These are phyloP conservation scores for Gallinago media DNA, from an alignment of 2,113 vertebrate genomes.

Conservation along the genomic window DNA sequence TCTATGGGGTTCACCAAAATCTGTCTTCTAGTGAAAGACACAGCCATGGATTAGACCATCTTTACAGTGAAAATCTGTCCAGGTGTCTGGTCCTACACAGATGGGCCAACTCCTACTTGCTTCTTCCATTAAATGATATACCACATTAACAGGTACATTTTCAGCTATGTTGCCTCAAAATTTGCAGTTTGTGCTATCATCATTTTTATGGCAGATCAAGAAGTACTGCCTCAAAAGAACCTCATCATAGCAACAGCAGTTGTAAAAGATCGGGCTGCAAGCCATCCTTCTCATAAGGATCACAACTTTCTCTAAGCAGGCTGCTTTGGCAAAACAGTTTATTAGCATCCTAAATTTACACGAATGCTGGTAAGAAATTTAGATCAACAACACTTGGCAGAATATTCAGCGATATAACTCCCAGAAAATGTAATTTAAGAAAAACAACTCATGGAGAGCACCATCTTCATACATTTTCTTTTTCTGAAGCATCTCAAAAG, in stretches of 20 bases:
- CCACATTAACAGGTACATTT: not conserved
- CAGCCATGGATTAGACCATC: fast-evolving
- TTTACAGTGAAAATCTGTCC: not conserved
- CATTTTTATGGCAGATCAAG: not conserved
- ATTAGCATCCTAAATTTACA: not conserved
- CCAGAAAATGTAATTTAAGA: not conserved
- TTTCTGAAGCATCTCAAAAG: not conserved
- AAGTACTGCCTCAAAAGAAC: not conserved
- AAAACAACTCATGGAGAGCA: not conserved
- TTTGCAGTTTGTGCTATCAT: not conserved
- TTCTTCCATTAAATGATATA: not conserved
- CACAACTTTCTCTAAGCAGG: not conserved
- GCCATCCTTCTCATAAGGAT: not conserved
- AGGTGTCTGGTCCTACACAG: not conserved
- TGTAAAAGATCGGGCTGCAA: not conserved
- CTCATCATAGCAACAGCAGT: not conserved
- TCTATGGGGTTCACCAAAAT: not conserved
- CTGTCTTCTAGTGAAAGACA: not conserved
- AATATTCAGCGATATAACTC: not conserved
- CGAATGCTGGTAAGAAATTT: not conserved
- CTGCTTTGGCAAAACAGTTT: not conserved
- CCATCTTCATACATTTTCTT: not conserved
- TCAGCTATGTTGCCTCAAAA: not conserved
- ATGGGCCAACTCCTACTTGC: not conserved
- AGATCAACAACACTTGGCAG: not conserved